These are phyloP conservation scores for Dendrolimus houi DNA, from an alignment of 2,888 invertebrate genomes.

Conservation along the genomic window DNA sequence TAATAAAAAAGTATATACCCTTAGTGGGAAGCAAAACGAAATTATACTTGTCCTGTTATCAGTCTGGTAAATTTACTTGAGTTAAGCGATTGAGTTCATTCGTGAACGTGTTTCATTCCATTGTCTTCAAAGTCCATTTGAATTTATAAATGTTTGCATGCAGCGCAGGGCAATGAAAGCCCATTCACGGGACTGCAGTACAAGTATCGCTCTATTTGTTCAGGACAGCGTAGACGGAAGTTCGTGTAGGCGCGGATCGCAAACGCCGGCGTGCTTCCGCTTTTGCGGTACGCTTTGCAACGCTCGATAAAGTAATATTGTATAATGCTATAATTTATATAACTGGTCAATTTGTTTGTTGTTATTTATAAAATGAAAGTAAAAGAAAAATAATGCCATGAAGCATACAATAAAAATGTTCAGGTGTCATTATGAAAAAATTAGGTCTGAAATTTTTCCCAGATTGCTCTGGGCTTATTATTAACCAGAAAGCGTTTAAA, in stretches of 20 bases:
- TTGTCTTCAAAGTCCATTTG: slow-evolving; percentile 34
- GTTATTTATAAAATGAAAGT: too few species aligned
- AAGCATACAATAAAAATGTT: too few species aligned
- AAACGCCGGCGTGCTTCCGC: slow-evolving; percentile 50
- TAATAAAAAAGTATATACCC: too few species aligned
- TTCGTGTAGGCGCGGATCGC: slow-evolving; percentile 54
- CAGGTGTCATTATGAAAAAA: too few species aligned
- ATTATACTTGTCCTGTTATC: neutral
- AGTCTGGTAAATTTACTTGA: neutral
- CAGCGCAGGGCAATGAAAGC: slow-evolving; percentile 36
- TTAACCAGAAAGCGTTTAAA: too few species aligned
- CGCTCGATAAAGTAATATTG: slow-evolving; percentile 28
- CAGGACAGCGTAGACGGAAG: slow-evolving; percentile 54
- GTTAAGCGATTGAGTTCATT: neutral
- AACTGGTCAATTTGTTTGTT: too few species aligned
- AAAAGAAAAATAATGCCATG: too few species aligned
- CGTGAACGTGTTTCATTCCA: neutral
- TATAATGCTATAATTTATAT: too few species aligned
- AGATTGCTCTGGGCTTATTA: too few species aligned
- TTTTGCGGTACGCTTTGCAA: slow-evolving; percentile 26
- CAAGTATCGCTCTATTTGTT: slow-evolving; percentile 54
- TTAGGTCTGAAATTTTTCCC: too few species aligned
- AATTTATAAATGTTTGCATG: slow-evolving; percentile 53
- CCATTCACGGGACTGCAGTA: slow-evolving; percentile 37
- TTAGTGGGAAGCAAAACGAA: neutral